Conservation (phyloP, 2,797 vertebrate species). For the Pempheris klunzingeri region DNA sequence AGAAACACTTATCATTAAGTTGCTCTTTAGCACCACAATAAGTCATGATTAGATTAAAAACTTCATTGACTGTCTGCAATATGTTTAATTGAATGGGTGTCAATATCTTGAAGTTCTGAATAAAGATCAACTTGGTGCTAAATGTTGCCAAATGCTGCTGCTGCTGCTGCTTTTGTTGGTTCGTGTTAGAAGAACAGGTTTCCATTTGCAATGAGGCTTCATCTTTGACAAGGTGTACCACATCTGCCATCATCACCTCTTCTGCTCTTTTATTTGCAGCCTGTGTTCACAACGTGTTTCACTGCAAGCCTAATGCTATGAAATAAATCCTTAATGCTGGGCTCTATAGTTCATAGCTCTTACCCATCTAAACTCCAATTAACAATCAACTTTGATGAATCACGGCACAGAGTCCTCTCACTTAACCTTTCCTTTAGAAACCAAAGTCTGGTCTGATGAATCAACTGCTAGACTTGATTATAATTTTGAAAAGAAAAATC, state of each 20-base stretch:
- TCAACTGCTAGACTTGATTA: constrained; percentile 36
- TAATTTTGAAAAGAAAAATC: constrained; percentile 44
- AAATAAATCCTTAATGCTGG: constrained; percentile 34
- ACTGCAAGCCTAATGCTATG: constrained; percentile 42
- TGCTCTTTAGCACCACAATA: constrained; percentile 50
- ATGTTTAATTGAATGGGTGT: constrained; percentile 5
- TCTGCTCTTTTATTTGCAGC: constrained; percentile 69
- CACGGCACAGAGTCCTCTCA: not conserved
- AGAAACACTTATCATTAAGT: constrained; percentile 66
- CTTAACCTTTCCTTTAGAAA: not conserved
- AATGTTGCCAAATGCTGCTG: constrained; percentile 63
- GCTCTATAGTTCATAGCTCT: constrained; percentile 15
- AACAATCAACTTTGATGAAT: constrained; percentile 38
- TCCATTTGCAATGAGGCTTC: constrained; percentile 44
- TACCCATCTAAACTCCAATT: constrained; percentile 10
- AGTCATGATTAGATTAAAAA: constrained; percentile 1
- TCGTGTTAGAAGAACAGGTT: constrained; percentile 57
- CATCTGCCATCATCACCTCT: constrained; percentile 51
- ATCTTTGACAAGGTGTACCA: constrained; percentile 32
- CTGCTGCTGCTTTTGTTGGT: constrained; percentile 57
- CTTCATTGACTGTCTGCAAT: not conserved
- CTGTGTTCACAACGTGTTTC: constrained; percentile 46
- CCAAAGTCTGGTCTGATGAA: constrained; percentile 2
- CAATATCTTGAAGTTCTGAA: not conserved
- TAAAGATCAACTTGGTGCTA: constrained; percentile 69